Base-by-base conservation (phyloP, 2,888 invertebrate genomes). In the Campoplex capitator region DNA sequence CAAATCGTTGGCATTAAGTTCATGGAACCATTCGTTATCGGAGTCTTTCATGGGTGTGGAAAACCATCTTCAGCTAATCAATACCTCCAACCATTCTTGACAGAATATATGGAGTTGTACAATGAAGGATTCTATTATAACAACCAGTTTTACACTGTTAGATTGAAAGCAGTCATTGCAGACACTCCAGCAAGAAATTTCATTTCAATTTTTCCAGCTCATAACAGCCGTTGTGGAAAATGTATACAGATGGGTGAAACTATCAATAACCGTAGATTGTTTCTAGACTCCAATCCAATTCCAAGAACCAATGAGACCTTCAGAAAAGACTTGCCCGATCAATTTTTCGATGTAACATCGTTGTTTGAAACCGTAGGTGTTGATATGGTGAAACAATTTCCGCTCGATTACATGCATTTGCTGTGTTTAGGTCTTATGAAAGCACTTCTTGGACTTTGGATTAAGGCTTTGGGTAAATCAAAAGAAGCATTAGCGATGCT, bases 361-460 rank as follows among this genome's bases (percentile, higher is more conserved):
- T 71, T 79, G 7, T 82, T 86, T 13, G 86, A 84, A 82, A 38
- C 28, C 13, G 16, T 78, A 35, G 58, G 67, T 38, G 42, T 77
- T 4, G 74, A 78, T 74, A 81, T 87, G 77, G 73, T 82, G 1
- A 81, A 38, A 13, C 68, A 77, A n/a, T 87, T 87, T 16, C 84
- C 77, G 13, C 79, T 84, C 28, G 87, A 87, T 48, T 87, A 84
- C 56, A 87, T 87, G 78, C 87, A 84, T 32, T 42, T 87, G 9
- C 32, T 84, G 16, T 71, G 75, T 45, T 76, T 83, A n/a, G 83
- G 77, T 32, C 54, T 70, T 16, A 79, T 65, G 68, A 84, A 84
- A 74, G 81, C 81, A 81, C 54, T 75, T 9, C 23, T 86, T 67
- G 51, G 13, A 16, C 74, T 58, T 28, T 86, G 79, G 86, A n/a